Evolutionary conservation across 1,140 invertebrate species (phyloP).

Genomic region (Drosophila teissieri): DNA sequence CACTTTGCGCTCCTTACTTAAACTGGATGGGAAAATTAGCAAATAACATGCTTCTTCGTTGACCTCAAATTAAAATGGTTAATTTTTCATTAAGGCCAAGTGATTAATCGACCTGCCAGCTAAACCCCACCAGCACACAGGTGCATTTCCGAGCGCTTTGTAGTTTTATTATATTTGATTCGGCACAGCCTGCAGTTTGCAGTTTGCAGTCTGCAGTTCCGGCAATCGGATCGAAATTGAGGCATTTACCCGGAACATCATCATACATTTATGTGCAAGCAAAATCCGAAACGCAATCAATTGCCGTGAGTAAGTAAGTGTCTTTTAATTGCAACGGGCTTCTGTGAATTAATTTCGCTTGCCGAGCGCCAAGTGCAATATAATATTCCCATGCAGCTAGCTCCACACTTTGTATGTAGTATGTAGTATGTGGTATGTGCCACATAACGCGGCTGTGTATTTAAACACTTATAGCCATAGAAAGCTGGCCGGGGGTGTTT

Average conservation of each 20-base stretch:
- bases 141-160: constrained; percentile 23
- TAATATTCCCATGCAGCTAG: constrained; percentile 14
- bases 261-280: constrained; percentile 3
- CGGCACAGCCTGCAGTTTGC: constrained; percentile 40
- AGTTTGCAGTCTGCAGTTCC: constrained; percentile 36
- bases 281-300: constrained; percentile 2
- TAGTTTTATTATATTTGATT: constrained; percentile 28
- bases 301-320: constrained; percentile 38
- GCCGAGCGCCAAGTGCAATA: constrained; percentile 10
- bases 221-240: constrained; percentile 33
- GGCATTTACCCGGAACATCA: constrained; percentile 7
- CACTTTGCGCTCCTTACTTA: background rate
- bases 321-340: constrained; percentile 21
- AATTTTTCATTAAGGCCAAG: constrained; percentile 43
- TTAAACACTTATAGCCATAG: background rate
- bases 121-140: constrained; percentile 5
- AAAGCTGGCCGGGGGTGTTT: constrained; percentile 1
- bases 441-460: background rate
- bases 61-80: constrained; percentile 32
- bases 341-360: background rate
- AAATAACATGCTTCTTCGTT: constrained; percentile 28
- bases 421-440: no score
- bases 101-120: constrained; percentile 15
- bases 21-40: constrained; percentile 22
- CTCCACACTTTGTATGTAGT: background rate